These are phyloP conservation scores for Amblyteles armatorius DNA, from an alignment of 2,888 invertebrate species.

Conservation along the genomic window DNA sequence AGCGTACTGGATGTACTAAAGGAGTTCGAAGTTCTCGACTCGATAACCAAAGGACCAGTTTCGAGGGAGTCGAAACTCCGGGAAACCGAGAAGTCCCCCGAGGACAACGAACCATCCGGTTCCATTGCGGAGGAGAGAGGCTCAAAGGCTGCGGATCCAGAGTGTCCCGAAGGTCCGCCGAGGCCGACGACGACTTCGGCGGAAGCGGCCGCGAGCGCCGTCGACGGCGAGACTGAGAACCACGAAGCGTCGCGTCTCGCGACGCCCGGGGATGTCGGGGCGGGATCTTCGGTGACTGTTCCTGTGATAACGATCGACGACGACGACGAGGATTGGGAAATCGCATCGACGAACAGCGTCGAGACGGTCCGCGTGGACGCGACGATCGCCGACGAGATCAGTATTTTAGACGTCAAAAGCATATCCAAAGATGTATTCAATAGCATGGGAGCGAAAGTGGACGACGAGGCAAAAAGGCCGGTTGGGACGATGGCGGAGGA, in stretches of 20 bases:
- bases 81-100: not conserved
- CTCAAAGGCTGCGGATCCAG: not conserved
- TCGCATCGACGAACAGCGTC: not conserved
- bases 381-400: slow-evolving; percentile 13
- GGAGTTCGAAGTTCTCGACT: slow-evolving; percentile 5
- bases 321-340: slow-evolving; percentile 23
- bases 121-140: not conserved
- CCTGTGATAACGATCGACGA: slow-evolving; percentile 31
- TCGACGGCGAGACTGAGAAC: not conserved
- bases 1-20: slow-evolving; percentile 12
- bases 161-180: not conserved
- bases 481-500: not conserved
- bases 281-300: not conserved
- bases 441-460: slow-evolving; percentile 9
- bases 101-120: not conserved
- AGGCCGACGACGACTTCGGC: not conserved
- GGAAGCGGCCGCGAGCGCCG: not conserved
- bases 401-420: slow-evolving; percentile 64
- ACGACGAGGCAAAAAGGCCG: no score
- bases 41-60: not conserved
- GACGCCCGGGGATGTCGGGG: not conserved
- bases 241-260: not conserved
- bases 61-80: no score
- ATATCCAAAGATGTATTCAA: slow-evolving; percentile 65
- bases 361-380: not conserved